phyloP scores from a whole-genome alignment of 2,797 vertebrate species.

The Paramormyrops hopkinsi region DNA sequence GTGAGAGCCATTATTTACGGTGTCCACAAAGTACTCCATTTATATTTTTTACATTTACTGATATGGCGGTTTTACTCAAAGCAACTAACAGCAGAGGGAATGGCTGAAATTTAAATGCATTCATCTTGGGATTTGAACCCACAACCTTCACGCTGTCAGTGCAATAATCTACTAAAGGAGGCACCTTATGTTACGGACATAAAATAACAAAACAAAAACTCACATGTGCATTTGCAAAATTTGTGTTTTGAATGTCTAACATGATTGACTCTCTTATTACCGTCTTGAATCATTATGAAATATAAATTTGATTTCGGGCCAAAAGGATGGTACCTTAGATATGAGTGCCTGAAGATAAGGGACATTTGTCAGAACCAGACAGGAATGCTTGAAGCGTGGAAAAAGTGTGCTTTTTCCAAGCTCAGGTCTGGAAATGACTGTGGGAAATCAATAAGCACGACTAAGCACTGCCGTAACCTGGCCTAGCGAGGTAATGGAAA shows the following conservation, averaged over 20 bases:
- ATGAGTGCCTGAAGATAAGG: background rate
- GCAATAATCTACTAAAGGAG: background rate
- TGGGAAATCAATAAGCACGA: slow-evolving; percentile 2
- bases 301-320: background rate
- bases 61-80: background rate
- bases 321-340: background rate
- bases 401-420: background rate
- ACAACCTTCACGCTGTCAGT: background rate
- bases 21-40: background rate
- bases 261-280: background rate
- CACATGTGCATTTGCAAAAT: background rate
- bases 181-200: background rate
- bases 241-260: background rate
- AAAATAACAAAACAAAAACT: background rate
- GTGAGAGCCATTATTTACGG: background rate
- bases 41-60: background rate
- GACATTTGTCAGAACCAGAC: background rate
- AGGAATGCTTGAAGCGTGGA: background rate
- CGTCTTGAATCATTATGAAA: background rate
- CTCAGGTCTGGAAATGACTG: background rate
- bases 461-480: background rate
- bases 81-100: background rate
- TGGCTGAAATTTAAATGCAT: background rate
- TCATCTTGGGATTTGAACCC: background rate
- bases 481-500: background rate